Base-by-base conservation (phyloP, 2,888 invertebrate genomes). In the Aporophyla nigra region DNA sequence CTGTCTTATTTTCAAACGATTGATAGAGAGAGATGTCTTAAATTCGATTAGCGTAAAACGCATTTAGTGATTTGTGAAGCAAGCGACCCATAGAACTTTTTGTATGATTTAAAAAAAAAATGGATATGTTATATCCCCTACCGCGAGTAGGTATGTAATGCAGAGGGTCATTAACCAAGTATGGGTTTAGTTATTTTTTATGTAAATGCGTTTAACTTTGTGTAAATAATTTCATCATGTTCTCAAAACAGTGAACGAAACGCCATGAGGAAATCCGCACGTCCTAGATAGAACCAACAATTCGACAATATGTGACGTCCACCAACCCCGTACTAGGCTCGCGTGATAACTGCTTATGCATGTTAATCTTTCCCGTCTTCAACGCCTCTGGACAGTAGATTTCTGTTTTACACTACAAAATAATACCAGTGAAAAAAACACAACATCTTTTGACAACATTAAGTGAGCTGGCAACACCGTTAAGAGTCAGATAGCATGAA, bases 401-500 rank as follows among this genome's bases (percentile, higher is more conserved):
- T n/a, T 73, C 24, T 19, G 14, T 51, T 40, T 70, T n/a, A 70
- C 7, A 46, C 12, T 24, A 65, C 5, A 56, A 16, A 16, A 27
- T 16, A 0, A 16, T 27, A 7, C 24, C 16, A 24, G 16, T 24
- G 1, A 33, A 33, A 3, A 33, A 33, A 33, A 0, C 21, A 24
- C 12, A 1, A 12, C 7, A 33, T 24, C 14, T 46, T 21, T 6
- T 43, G 0, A 65, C n/a, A 75, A 33, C 12, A 53, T 46, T 14
- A 33, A 73, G 21, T 7, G 24, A 40, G 21, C 84, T 83, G 86
- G 79, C 86, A 86, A 83, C 83, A 86, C 72, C 43, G 14, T 61
- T 62, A 56, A 85, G 77, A 86, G 81, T 79, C 78, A 79, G 73
- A 87, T 70, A 89, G 85, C 82, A 74, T 78, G 78, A 74, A 74